Evolutionary conservation across 2,113 vertebrate species (phyloP), one percentile per base, ranked within the genome.

Genomic region (Gobiocypris rarus): DNA sequence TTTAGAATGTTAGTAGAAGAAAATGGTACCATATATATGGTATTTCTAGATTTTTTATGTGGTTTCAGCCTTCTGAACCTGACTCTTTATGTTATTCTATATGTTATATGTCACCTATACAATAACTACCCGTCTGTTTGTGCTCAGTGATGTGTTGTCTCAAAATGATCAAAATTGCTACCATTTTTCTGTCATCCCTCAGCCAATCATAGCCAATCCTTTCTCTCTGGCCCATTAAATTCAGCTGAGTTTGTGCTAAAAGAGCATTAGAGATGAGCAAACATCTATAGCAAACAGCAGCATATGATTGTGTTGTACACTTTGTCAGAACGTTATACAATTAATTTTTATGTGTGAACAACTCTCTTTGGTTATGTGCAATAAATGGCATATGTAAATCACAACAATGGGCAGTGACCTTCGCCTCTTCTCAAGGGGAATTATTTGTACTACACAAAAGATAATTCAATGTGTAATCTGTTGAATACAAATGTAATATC

Each of bases 401-500:
- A 14, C 63, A 41, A 75, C 43, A 58, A 65, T 83, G 54, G 43
- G n/a, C 34, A 65, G 31, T 54, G 74, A 82, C 41, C 78, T 48
- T 43, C 7, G 15, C 14, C 58, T 45, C 34, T 34, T 54, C 48
- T 84, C 63, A 13, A 74, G 75, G 73, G 74, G 17, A 81, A 81
- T 87, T 75, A 38, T 28, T 34, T 78, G 43, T 75, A 75, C 19
- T 48, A 50, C 15, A 79, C 48, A 79, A 82, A 73, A 67, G 54
- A 59, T 58, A 75, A 83, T 67, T 28, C 73, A 58, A 22, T 43
- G 54, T 43, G 75, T 85, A 77, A 84, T 87, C 75, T 58, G 28
- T 50, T 61, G 54, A 41, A 76, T 75, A 80, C 19, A 50, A 38
- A 82, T 86, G 82, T 84, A 50, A 87, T 86, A 84, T 83, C 82